phyloP scores from a whole-genome alignment of 2,113 vertebrate species.

The Sminthopsis crassicaudata region DNA sequence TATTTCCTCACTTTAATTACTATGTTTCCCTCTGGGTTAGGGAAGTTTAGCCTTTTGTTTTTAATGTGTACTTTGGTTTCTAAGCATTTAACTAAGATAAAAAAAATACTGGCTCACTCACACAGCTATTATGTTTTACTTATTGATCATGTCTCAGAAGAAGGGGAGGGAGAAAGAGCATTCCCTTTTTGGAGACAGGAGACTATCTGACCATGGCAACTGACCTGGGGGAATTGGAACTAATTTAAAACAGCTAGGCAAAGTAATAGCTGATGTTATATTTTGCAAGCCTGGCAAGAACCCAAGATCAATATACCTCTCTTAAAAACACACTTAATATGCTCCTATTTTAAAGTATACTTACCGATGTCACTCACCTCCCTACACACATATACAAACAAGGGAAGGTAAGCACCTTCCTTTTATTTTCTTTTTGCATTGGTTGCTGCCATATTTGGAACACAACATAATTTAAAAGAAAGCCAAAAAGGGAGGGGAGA shows the following conservation, averaged over 20 bases:
- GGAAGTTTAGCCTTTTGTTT: not conserved
- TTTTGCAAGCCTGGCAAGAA: not conserved
- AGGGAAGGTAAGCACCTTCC: not conserved
- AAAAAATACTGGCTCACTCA: not conserved
- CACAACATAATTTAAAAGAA: not conserved
- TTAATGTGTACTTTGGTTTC: not conserved
- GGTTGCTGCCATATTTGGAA: not conserved
- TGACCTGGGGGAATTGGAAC: not conserved
- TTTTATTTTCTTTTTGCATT: not conserved
- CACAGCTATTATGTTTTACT: not conserved
- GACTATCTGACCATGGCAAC: not conserved
- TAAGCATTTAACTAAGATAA: not conserved
- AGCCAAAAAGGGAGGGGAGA: not conserved
- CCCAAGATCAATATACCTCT: not conserved
- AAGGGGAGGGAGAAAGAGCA: not conserved
- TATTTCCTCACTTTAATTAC: not conserved
- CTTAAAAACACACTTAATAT: not conserved
- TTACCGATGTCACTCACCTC: not conserved
- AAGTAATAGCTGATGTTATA: not conserved
- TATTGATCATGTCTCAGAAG: not conserved
- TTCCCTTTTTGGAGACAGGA: not conserved
- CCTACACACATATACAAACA: not conserved
- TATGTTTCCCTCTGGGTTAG: not conserved
- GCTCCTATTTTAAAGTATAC: not conserved
- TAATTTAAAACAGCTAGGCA: not conserved